Base-by-base conservation (phyloP, 2,888 invertebrate genomes). In the Campoletis raptor region DNA sequence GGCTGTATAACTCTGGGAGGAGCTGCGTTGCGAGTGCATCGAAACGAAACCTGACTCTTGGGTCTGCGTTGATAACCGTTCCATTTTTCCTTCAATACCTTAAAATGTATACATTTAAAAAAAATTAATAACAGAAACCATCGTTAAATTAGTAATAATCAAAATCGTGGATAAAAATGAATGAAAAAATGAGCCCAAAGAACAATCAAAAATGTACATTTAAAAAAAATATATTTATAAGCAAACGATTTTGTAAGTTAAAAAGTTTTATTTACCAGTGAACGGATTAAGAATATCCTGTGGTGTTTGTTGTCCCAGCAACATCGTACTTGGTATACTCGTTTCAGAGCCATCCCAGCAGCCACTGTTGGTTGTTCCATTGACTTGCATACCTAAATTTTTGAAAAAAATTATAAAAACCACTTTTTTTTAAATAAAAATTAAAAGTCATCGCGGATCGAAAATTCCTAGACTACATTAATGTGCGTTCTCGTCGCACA, bases 21-120 rank as follows among this genome's bases (percentile, higher is more conserved):
- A 96, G 70, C 96, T 96, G 80, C 96, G 95, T 89, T 96, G 95
- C 64, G 96, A 96, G 89, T 96, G 95, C 95, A 96, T 95, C 30
- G 96, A 96, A 79, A 96, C 95, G 91, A 96, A 96, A 89, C 96
- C 96, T 88, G 95, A 95, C 91, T 96, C 96, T 72, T 94, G 94
- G 5, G 94, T 94, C 84, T 94, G 94, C 54, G 94, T 94, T 12
- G 94, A 94, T 48, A 94, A 90, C 48, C 94, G 92, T 85, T 94
- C 94, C 92, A 94, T 93, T 90, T 94, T 94, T 15, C 92, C 94
- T 72, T 94, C 94, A 76, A 94, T 91, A 83, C 94, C 94, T 94
- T 79, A 12, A 87, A 84, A 70, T 36, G 37, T 7, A 40, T n/a
- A 2, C 2, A 9, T n/a, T 72, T 36, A 57, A 57, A n/a, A 45